Percentiles rank a stretch among this genome's conserved stretches.
Evolutionary conservation across 2,888 invertebrate species (phyloP).

Genomic region (Eubasilissa splendida): DNA sequence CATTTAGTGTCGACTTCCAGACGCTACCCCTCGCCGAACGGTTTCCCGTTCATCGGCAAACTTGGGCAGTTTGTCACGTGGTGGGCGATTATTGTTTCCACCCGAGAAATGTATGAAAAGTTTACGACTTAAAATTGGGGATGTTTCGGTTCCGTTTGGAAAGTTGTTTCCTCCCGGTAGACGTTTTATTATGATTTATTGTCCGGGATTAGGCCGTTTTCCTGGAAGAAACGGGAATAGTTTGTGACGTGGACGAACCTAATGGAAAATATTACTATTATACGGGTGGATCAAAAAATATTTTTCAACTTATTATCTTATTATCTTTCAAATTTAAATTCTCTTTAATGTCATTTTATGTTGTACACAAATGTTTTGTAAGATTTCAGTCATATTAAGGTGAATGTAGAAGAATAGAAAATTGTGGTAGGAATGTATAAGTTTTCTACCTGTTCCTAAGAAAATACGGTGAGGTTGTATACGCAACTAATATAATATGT

Average conservation of each 20-base stretch:
- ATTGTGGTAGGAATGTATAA: too few relatives aligned
- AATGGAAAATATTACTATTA: conserved; percentile 13
- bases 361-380: too few relatives aligned
- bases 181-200: conserved; percentile 57
- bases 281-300: neutral
- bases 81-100: conserved; percentile 53
- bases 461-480: too few relatives aligned
- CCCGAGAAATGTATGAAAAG: conserved; percentile 50
- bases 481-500: too few relatives aligned
- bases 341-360: too few relatives aligned
- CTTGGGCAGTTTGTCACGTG: conserved; percentile 54
- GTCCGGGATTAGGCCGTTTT: conserved; percentile 47
- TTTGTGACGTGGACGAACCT: conserved; percentile 1
- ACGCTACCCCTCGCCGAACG: conserved; percentile 42
- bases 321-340: too few relatives aligned
- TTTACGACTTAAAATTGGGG: conserved; percentile 53
- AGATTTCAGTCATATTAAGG: too few relatives aligned
- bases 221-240: conserved; percentile 39
- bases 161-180: conserved; percentile 46
- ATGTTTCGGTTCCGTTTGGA: conserved; percentile 53
- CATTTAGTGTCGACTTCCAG: neutral
- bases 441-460: too few relatives aligned
- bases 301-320: too few relatives aligned
- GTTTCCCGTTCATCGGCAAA: conserved; percentile 48
- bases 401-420: too few relatives aligned